Evolutionary conservation across 2,113 vertebrate genomes (phyloP).

Genomic region (Fulmarus glacialis): DNA sequence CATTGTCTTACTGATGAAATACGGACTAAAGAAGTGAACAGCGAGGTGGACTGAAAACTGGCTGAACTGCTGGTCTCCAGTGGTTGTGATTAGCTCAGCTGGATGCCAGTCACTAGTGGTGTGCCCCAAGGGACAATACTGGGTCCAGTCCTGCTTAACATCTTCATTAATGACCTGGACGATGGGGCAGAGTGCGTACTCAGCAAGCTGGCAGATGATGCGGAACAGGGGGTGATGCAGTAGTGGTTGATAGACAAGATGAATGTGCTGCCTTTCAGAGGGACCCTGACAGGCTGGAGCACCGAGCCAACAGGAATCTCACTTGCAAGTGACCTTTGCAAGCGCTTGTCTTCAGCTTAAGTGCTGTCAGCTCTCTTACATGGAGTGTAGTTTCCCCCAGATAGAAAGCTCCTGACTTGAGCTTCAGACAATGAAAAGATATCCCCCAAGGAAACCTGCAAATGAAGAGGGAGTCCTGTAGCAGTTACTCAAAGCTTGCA

Average conservation of each 20-base stretch:
- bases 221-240: not conserved
- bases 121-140: not conserved
- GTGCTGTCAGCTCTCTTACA: not conserved
- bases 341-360: not conserved
- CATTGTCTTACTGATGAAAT: not conserved
- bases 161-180: not conserved
- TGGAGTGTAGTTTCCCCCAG: not conserved
- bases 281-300: not conserved
- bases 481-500: not conserved
- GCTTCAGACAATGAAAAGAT: not conserved
- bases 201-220: not conserved
- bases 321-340: not conserved
- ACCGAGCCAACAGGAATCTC: not conserved
- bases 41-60: not conserved
- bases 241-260: not conserved
- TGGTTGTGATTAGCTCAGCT: not conserved
- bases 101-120: not conserved
- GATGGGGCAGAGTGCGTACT: not conserved
- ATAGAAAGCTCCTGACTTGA: not conserved
- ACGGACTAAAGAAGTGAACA: fast-evolving
- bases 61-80: not conserved
- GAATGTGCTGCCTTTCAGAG: not conserved
- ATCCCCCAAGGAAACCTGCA: not conserved
- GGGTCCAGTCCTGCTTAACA: not conserved
- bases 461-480: not conserved